Percentiles rank a stretch among this genome's conserved stretches.
Conservation (phyloP, 2,113 vertebrate species). For the Labeo rohita region DNA sequence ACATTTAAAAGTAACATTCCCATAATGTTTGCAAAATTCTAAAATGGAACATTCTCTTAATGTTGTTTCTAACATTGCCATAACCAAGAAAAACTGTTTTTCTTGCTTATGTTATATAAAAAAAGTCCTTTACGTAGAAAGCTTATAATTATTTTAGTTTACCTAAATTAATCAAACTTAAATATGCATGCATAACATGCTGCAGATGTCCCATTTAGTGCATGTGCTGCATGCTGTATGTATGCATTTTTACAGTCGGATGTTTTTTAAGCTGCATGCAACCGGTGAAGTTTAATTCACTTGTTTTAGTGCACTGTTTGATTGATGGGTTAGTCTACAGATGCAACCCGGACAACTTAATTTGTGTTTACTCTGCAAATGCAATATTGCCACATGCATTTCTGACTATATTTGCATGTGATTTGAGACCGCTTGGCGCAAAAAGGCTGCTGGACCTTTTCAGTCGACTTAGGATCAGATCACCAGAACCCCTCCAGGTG, state of each 20-base stretch:
- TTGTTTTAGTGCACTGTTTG: not conserved
- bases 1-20: not conserved
- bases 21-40: not conserved
- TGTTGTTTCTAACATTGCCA: not conserved
- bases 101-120: too few species aligned
- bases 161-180: not conserved
- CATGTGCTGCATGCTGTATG: not conserved
- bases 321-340: not conserved
- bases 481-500: not conserved
- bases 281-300: not conserved
- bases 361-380: not conserved
- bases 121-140: not conserved
- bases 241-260: not conserved
- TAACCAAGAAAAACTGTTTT: too few species aligned
- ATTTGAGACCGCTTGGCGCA: not conserved
- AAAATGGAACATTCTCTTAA: not conserved
- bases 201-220: not conserved
- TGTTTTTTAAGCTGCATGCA: not conserved
- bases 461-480: not conserved
- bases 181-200: not conserved
- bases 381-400: not conserved
- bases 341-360: not conserved
- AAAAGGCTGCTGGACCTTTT: not conserved
- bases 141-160: not conserved
- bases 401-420: not conserved